Conservation (phyloP, 1,140 invertebrate genomes). For the honey bee (Apis mellifera) region Amel_HAv3.1 CM009944.2:9321001-9321500, state of each 20-base stretch:
- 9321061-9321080: slow-evolving; percentile 20
- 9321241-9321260: slow-evolving; percentile 8
- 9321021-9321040: slow-evolving; percentile 57
- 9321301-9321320: not conserved
- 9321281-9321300: slow-evolving; percentile 19
- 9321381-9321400: not conserved
- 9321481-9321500: slow-evolving; percentile 33
- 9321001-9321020: slow-evolving; percentile 52
- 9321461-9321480: slow-evolving; percentile 33
- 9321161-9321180: slow-evolving; percentile 53
- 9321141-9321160: slow-evolving; percentile 37
- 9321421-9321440: not conserved
- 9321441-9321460: slow-evolving; percentile 31
- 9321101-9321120: slow-evolving; percentile 74
- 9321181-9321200: slow-evolving; percentile 29
- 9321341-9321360: not conserved
- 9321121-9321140: slow-evolving; percentile 59
- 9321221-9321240: slow-evolving; percentile 25
- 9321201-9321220: slow-evolving; percentile 37
- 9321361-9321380: not conserved
- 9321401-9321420: too few species aligned
- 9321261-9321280: not conserved
- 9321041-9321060: slow-evolving; percentile 27
- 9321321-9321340: not conserved
- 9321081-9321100: slow-evolving; percentile 56